A percentile compares a stretch with the other conserved stretches of the same genome.
Evolutionary conservation across 1,140 invertebrate genomes (phyloP).

Genomic region (Meteorus sp.): DNA sequence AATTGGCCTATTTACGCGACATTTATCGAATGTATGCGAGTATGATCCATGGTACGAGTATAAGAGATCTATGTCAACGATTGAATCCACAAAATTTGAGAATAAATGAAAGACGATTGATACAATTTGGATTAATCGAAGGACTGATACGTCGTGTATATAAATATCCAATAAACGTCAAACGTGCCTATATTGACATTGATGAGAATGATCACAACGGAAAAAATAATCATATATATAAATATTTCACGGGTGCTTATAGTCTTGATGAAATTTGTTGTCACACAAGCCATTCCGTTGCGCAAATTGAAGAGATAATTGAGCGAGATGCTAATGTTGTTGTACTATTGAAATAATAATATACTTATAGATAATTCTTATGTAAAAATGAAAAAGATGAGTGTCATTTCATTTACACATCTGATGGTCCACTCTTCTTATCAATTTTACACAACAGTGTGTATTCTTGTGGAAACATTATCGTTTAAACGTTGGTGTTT

Average conservation of each 20-base stretch:
- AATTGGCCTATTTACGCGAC: slow-evolving; percentile 64
- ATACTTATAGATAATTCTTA: slow-evolving; percentile 33
- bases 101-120: slow-evolving; percentile 83
- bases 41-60: slow-evolving; percentile 82
- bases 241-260: slow-evolving; percentile 77
- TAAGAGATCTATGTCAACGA: slow-evolving; percentile 81
- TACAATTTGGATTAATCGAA: slow-evolving; percentile 88
- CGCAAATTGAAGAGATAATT: slow-evolving; percentile 82
- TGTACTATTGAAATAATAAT: slow-evolving; percentile 78
- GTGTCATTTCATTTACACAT: not conserved
- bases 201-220: slow-evolving; percentile 31
- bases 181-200: slow-evolving; percentile 40
- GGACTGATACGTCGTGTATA: slow-evolving; percentile 82
- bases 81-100: slow-evolving; percentile 73
- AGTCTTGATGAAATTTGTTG: slow-evolving; percentile 91
- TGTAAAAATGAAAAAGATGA: slow-evolving; percentile 3
- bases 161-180: slow-evolving; percentile 64
- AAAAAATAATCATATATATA: slow-evolving; percentile 51
- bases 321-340: slow-evolving; percentile 84
- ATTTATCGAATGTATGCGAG: slow-evolving; percentile 81
- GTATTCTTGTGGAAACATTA: too few species aligned
- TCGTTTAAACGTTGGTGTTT: too few species aligned
- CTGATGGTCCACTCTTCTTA: too few species aligned
- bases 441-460: too few species aligned
- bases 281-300: slow-evolving; percentile 75